Evolutionary conservation across 2,797 vertebrate species (phyloP), one percentile per base, ranked within the genome.

Genomic region (Myotis daubentonii): DNA sequence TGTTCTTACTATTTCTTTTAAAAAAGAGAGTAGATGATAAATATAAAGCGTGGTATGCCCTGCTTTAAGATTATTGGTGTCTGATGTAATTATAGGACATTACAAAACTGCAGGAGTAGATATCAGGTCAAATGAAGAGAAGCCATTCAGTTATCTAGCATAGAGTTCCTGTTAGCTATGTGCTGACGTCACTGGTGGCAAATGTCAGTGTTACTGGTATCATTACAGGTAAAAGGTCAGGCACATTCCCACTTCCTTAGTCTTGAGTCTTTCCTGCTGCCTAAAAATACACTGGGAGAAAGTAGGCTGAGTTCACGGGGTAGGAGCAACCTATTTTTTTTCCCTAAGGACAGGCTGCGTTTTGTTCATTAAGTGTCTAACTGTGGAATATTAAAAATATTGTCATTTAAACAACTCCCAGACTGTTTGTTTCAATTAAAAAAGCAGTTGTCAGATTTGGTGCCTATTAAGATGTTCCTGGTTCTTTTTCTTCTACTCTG

Each of bases 191-290:
- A 55, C 74, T 57, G 70, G 44, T 17, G 25, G 25, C 36, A 38
- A 51, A 85, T 81, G 81, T 72, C 85, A 87, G 44, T 13, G 8
- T 30, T 9, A 10, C 75, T 38, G 17, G 28, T 91, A 66, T 86
- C 75, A 33, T 81, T 92, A 57, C 75, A 95, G 96, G 95, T 94
- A 94, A 94, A 96, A 96, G 92, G 88, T 94, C 89, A 95, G 86
- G 49, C 82, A 87, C 92, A 94, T 89, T 94, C 85, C 71, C n/a
- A 10, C 87, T 90, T 71, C 82, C 53, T 83, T 44, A 87, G 68
- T 89, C 78, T 72, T 90, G 85, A 93, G 70, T 33, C 74, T 86
- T 96, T 97, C 88, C 93, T 94, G 84, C 6, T 30, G 87, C 23
- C 81, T 94, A 87, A 97, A 96, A 94, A 75, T 93, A 95, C 15